Conservation (phyloP, 1,140 invertebrate genomes). For the Octopus bimaculoides region DNA sequence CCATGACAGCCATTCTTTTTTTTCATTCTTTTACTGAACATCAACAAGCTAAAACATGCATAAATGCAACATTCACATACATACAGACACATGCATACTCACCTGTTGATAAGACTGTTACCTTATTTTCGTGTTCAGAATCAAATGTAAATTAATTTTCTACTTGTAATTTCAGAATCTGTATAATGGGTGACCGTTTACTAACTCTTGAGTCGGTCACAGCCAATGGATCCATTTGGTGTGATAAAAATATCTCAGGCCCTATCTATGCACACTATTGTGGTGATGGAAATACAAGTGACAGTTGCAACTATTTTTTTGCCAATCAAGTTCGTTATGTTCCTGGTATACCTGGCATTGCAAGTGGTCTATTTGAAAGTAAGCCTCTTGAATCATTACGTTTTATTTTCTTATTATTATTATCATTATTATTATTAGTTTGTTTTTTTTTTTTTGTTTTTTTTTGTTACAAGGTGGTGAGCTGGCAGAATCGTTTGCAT, state of each 20-base stretch:
- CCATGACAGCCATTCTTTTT: too few species aligned
- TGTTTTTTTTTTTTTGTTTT: too few species aligned
- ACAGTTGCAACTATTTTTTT: constrained; percentile 72
- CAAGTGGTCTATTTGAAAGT: constrained; percentile 75
- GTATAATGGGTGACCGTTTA: constrained; percentile 84
- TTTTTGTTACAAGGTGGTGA: too few species aligned
- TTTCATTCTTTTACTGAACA: too few species aligned
- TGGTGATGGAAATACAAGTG: constrained; percentile 56
- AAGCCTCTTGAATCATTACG: constrained; percentile 33
- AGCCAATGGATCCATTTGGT: constrained; percentile 56
- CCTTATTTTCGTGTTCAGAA: not conserved
- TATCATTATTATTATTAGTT: too few species aligned
- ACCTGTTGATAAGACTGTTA: not conserved
- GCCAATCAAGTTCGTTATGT: constrained; percentile 54
- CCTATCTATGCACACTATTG: constrained; percentile 61
- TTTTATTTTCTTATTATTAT: too few species aligned
- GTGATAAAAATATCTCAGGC: constrained; percentile 69
- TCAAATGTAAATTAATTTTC: not conserved
- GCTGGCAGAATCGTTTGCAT: too few species aligned
- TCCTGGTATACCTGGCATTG: constrained; percentile 75
- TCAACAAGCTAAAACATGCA: too few species aligned
- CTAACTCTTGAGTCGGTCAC: constrained; percentile 59
- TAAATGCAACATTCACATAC: too few species aligned
- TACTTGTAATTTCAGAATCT: constrained; percentile 72
- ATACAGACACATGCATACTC: not conserved